A percentile compares a stretch with the other conserved stretches of the same genome.
Conservation (phyloP, 1,140 invertebrate genomes). For the Lucilia cuprina region DNA sequence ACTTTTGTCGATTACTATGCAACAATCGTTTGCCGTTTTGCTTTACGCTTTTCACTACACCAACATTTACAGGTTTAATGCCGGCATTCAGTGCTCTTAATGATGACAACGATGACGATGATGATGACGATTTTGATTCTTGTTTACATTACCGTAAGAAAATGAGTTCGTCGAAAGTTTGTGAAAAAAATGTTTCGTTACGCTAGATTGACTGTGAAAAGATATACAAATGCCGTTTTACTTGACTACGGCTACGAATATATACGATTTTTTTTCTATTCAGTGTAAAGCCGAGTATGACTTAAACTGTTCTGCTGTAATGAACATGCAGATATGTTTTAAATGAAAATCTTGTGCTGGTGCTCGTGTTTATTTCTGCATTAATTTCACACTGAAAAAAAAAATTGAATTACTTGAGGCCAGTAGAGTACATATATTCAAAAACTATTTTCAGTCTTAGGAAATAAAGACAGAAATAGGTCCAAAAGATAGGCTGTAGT, state of each 20-base stretch:
- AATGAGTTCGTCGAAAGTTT: not conserved
- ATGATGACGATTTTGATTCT: not conserved
- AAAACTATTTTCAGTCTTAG: too few relatives aligned
- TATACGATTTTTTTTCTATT: constrained; percentile 1
- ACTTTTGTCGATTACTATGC: constrained; percentile 8
- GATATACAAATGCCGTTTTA: constrained; percentile 18
- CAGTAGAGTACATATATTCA: not conserved
- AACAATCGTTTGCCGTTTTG: not conserved
- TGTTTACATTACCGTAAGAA: not conserved
- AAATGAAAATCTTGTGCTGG: not conserved
- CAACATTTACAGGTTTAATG: not conserved
- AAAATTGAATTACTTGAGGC: not conserved
- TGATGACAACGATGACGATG: not conserved
- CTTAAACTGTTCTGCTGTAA: not conserved
- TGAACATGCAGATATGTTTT: not conserved
- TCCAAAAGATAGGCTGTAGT: too few relatives aligned
- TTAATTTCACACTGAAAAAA: not conserved
- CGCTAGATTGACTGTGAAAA: constrained; percentile 29
- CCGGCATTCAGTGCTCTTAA: not conserved
- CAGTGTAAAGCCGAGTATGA: not conserved
- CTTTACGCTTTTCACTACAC: not conserved
- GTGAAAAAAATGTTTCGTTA: constrained; percentile 7
- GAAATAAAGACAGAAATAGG: too few relatives aligned
- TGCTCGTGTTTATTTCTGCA: not conserved
- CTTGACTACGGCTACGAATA: not conserved